A percentile compares a stretch with the other conserved stretches of the same genome.
Evolutionary conservation across 2,797 vertebrate species (phyloP).

Genomic region (Coendou prehensilis): DNA sequence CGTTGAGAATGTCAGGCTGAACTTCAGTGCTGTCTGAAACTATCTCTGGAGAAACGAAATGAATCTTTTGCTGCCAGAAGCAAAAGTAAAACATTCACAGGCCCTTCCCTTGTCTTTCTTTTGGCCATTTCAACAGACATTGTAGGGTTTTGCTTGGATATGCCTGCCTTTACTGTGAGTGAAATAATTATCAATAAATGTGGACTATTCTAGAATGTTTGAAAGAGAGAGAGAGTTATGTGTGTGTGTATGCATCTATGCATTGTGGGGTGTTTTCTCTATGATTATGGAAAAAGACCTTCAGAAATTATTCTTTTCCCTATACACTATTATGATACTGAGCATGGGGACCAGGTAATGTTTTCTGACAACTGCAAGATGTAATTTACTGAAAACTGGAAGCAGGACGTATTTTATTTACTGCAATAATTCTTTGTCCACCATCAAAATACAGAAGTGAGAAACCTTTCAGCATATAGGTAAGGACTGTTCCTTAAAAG

Average conservation of each 20-base stretch:
- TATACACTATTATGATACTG: background rate
- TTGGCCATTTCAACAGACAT: slow-evolving; percentile 38
- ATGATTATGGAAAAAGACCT: slow-evolving; percentile 26
- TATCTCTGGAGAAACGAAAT: slow-evolving; percentile 64
- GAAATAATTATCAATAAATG: slow-evolving; percentile 63
- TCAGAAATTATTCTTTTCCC: slow-evolving; percentile 53
- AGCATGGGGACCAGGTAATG: slow-evolving; percentile 22
- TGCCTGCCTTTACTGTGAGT: slow-evolving; percentile 64
- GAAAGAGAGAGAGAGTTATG: background rate
- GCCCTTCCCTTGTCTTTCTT: slow-evolving; percentile 77
- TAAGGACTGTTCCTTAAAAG: slow-evolving; percentile 43
- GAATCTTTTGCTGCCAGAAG: slow-evolving; percentile 79
- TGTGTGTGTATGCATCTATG: background rate
- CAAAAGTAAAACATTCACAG: slow-evolving; percentile 77
- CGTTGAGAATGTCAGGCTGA: slow-evolving; percentile 56
- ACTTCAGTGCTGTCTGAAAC: slow-evolving; percentile 82
- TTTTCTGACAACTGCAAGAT: slow-evolving; percentile 54
- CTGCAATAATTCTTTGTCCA: slow-evolving; percentile 23
- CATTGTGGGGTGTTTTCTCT: slow-evolving; percentile 24
- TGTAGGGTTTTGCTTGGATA: slow-evolving; percentile 58
- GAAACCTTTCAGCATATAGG: background rate
- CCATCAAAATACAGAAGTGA: slow-evolving; percentile 13
- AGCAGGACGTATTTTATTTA: slow-evolving; percentile 8
- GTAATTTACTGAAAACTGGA: slow-evolving; percentile 35
- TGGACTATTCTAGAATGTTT: background rate